Conservation (phyloP, 2,888 invertebrate species). For the Morpho helenor region DNA sequence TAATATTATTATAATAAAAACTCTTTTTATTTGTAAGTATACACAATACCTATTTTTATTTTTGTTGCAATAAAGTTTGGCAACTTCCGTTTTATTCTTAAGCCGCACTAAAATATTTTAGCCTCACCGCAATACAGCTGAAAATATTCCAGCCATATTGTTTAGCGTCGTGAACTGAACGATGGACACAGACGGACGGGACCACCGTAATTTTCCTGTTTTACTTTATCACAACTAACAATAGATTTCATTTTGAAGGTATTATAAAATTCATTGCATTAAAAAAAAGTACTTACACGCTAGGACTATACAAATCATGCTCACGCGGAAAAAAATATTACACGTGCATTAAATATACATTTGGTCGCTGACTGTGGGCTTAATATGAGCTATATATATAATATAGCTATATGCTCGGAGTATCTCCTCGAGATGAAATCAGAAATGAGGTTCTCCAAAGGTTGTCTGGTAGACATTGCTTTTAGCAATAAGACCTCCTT, state of each 20-base stretch:
- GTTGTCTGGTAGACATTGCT: too few relatives aligned
- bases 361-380: constrained; percentile 19
- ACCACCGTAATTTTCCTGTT: constrained; percentile 70
- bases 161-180: constrained; percentile 53
- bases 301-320: too few relatives aligned
- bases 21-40: too few relatives aligned
- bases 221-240: constrained; percentile 68
- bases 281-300: constrained; percentile 31
- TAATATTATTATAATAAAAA: too few relatives aligned
- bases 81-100: constrained; percentile 7
- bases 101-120: background rate
- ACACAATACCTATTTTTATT: too few relatives aligned
- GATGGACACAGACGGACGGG: constrained; percentile 52
- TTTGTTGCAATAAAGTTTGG: background rate
- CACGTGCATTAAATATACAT: constrained; percentile 53
- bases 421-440: too few relatives aligned
- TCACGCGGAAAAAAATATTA: constrained; percentile 23
- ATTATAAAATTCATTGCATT: constrained; percentile 70
- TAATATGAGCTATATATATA: too few relatives aligned
- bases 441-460: too few relatives aligned
- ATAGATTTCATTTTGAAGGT: constrained; percentile 67
- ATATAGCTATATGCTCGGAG: too few relatives aligned
- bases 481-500: too few relatives aligned
- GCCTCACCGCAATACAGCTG: background rate
- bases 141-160: constrained; percentile 53